Evolutionary conservation across 2,113 vertebrate species (phyloP), one percentile per base, ranked within the genome.

Genomic region (Callaeas wilsoni): DNA sequence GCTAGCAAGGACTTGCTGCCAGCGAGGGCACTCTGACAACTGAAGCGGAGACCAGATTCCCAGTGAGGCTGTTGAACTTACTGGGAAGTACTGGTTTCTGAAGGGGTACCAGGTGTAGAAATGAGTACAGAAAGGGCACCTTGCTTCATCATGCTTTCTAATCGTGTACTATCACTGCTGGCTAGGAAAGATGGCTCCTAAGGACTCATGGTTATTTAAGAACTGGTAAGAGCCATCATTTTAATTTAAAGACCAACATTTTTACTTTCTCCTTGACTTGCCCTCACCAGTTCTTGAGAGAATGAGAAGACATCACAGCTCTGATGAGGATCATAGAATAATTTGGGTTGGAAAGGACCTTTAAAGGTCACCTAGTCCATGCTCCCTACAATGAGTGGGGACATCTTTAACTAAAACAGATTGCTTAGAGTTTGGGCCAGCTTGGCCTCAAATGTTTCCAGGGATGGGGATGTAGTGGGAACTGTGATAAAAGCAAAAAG

Each of bases 91-190:
- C 75, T 70, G 67, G 16, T 68, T 69, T 70, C 64, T 59, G 64
- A 84, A 59, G 32, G 13, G 14, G 26, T 27, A 20, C 19, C 46
- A 67, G 39, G 18, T 3, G 1, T 37, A 57, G 65, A 41, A 73
- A 46, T 11, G 26, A 37, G 33, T 29, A 29, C 23, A 20, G 46
- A 39, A 62, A 33, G 37, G 47, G 4, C 20, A 10, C 22, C 30
- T 68, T 39, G 19, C 20, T 65, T 87, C 29, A 2, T 41, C 17
- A 21, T 25, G 25, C 27, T 63, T 80, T 70, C 23, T 50, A 17
- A 69, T 20, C 1, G 0, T 6, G 14, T 44, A 1, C n/a, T 42
- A 0, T 46, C 2, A 0, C 60, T 62, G 25, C 44, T 75, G 12
- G 12, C 56, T 33, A 27, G 52, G 30, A 55, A 70, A 13, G 44